A percentile compares a stretch with the other conserved stretches of the same genome.
These are phyloP conservation scores for Rhinopomastus cyanomelas DNA, from an alignment of 2,113 vertebrate species.

Conservation along the genomic window DNA sequence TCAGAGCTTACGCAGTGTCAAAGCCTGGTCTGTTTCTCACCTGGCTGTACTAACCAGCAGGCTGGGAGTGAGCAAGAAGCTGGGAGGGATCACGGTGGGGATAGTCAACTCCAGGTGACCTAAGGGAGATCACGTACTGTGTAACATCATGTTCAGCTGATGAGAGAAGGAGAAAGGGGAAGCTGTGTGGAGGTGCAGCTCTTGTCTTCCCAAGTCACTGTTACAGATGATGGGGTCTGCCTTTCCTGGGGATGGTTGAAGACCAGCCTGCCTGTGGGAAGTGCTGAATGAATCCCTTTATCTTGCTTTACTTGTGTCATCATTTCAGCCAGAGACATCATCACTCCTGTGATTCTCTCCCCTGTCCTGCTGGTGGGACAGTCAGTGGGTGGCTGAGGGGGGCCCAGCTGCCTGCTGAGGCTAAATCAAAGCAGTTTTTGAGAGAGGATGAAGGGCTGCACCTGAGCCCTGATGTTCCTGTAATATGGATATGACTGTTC, in stretches of 20 bases:
- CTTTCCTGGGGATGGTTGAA: not conserved
- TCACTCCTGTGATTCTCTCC: no score
- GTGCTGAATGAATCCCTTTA: not conserved
- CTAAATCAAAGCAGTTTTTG: not conserved
- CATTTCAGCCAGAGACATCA: no score
- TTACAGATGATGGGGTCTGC: fast-evolving
- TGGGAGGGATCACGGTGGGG: not conserved
- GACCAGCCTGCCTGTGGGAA: not conserved
- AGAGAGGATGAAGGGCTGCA: not conserved
- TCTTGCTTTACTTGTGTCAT: not conserved
- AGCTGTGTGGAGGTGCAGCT: fast-evolving
- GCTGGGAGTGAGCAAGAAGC: not conserved
- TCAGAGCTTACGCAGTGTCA: not conserved
- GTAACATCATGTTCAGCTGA: fast-evolving
- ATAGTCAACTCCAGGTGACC: no score
- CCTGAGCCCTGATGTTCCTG: not conserved
- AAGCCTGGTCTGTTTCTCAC: not conserved
- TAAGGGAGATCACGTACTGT: not conserved
- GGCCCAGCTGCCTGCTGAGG: not conserved
- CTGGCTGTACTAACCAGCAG: not conserved
- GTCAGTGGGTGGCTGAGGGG: no score
- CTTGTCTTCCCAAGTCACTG: not conserved
- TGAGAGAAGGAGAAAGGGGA: not conserved
- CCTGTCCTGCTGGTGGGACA: no score
- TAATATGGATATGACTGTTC: not conserved